Evolutionary conservation across 2,888 invertebrate species (phyloP), one percentile per base, ranked within the genome.

Genomic region (Argyresthia albistria): DNA sequence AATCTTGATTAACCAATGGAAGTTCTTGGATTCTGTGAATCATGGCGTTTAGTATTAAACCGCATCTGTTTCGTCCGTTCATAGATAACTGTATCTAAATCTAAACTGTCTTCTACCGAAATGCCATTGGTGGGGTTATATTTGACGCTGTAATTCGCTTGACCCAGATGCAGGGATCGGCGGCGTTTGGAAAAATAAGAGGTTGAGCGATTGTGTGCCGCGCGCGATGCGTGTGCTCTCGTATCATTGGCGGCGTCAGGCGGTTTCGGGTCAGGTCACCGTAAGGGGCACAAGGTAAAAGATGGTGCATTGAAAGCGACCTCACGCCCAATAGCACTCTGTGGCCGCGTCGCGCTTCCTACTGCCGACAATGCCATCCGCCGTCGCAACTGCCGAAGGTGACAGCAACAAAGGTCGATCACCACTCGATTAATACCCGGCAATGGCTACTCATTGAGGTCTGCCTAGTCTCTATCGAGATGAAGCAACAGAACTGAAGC

Each of bases 281-380:
- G 70, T 80, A 87, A 86, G 84, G 80, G 74, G 86, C 78, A 87
- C 87, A 87, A 86, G 87, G 87, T 80, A 80, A 87, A 83, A 86
- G 86, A 87, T 87, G 87, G 87, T 86, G 83, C 87, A 87, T 86
- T 87, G 84, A 84, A 76, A 81, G 78, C 71, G 87, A 77, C 87
- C 87, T 86, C 84, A 87, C 78, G 82, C 84, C 84, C 84, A 86
- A 87, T 86, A 86, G 84, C 83, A 69, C 80, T 79, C 78, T 80
- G 77, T 69, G 80, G 68, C 73, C 74, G 78, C 67, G 25, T 25
- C 25, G 10, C 76, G 86, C 87, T 87, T 87, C 87, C 87, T 86
- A 86, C 77, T 84, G 83, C 79, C 73, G 81, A 82, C 84, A 83
- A 82, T 81, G 83, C 80, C 82, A 74, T 25, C 25, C 25, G 25